Evolutionary conservation across 2,113 vertebrate genomes (phyloP).

Genomic region (Menidia beryllina): DNA sequence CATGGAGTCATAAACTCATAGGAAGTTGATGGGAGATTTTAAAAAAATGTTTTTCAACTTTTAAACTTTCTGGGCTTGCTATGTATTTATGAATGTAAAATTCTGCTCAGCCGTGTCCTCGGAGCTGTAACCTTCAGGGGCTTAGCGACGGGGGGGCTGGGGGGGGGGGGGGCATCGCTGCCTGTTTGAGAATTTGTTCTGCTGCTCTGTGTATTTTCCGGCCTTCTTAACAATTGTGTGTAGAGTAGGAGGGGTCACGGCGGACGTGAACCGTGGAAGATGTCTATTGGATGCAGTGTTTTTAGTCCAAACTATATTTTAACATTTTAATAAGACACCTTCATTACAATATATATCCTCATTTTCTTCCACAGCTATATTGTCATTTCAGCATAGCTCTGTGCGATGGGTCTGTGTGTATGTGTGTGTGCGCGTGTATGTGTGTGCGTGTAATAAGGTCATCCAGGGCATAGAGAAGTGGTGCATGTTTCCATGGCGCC

Average conservation of each 20-base stretch:
- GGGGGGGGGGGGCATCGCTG: not conserved
- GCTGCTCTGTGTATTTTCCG: constrained; percentile 1
- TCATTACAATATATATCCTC: not conserved
- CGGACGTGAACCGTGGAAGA: constrained; percentile 1
- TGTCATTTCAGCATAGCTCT: constrained; percentile 10
- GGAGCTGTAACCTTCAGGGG: constrained; percentile 37
- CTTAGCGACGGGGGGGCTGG: no score
- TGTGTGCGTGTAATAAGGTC: constrained; percentile 9
- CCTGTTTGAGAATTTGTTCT: constrained; percentile 4
- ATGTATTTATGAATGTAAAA: constrained; percentile 74
- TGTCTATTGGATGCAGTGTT: not conserved
- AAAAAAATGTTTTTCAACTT: constrained; percentile 3
- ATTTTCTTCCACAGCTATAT: constrained; percentile 18
- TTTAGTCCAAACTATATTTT: not conserved
- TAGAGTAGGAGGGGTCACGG: not conserved
- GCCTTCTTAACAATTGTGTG: not conserved
- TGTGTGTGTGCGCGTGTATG: constrained; percentile 26
- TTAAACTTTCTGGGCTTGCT: constrained; percentile 38
- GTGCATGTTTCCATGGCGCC: constrained; percentile 49
- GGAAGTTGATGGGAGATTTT: constrained; percentile 13
- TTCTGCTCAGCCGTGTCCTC: constrained; percentile 32
- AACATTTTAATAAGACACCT: constrained; percentile 15
- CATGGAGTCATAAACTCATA: constrained; percentile 5
- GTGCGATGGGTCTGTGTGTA: constrained; percentile 29
- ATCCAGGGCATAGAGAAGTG: not conserved